Evolutionary conservation across 2,888 invertebrate species (phyloP).

Genomic region (Allygus modestus): DNA sequence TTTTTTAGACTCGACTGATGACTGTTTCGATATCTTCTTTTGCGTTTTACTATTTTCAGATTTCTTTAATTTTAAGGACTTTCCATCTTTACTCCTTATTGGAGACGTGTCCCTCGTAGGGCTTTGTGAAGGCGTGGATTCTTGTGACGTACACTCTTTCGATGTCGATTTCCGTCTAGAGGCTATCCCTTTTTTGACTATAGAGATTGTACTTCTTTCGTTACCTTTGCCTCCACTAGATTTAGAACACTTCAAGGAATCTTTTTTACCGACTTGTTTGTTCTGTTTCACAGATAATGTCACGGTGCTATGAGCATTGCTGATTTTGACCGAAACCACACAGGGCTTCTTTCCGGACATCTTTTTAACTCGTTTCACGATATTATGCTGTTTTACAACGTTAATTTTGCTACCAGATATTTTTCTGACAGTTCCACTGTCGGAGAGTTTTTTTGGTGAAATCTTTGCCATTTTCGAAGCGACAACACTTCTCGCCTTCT

Average conservation of each 20-base stretch:
- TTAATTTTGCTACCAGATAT: slow-evolving; percentile 51
- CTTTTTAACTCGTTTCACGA: slow-evolving; percentile 60
- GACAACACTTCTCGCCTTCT: slow-evolving; percentile 52
- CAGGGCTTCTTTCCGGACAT: slow-evolving; percentile 59
- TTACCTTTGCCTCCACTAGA: slow-evolving; percentile 31
- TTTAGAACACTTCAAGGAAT: slow-evolving; percentile 21
- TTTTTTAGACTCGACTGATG: slow-evolving; percentile 46
- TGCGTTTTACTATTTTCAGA: slow-evolving; percentile 36
- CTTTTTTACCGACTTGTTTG: slow-evolving; percentile 59
- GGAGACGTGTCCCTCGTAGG: slow-evolving; percentile 55
- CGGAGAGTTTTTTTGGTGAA: slow-evolving; percentile 12
- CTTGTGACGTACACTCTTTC: slow-evolving; percentile 46
- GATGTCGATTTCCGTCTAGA: slow-evolving; percentile 60
- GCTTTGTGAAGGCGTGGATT: slow-evolving; percentile 24
- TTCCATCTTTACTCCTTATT: slow-evolving; percentile 10
- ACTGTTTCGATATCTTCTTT: slow-evolving; percentile 44
- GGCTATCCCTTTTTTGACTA: slow-evolving; percentile 61
- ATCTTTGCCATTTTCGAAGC: slow-evolving; percentile 55
- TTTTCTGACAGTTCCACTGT: slow-evolving; percentile 29
- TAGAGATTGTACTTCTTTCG: slow-evolving; percentile 39
- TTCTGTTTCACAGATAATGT: slow-evolving; percentile 56
- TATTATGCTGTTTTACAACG: slow-evolving; percentile 60
- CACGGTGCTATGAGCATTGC: slow-evolving; percentile 50
- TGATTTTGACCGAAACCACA: slow-evolving; percentile 63
- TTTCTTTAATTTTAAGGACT: slow-evolving; percentile 25